Conservation (phyloP, 1,140 invertebrate species). For the Ceratina australensis region DNA sequence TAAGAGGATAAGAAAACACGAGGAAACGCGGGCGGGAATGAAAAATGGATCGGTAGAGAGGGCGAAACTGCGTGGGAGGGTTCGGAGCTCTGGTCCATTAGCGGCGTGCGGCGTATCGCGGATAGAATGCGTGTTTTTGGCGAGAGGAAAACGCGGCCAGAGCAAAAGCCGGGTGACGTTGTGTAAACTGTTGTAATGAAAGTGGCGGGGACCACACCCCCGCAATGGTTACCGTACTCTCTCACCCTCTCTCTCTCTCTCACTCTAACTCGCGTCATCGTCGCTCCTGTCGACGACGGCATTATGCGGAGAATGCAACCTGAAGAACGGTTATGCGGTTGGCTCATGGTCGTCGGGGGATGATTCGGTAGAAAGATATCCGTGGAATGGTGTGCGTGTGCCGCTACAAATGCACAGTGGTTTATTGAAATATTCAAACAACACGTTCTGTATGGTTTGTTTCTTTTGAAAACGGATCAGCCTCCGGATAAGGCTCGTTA, state of each 20-base stretch:
- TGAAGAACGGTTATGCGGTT: slow-evolving; percentile 55
- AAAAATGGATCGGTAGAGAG: slow-evolving; percentile 37
- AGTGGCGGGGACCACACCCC: not conserved
- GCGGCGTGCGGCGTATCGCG: slow-evolving; percentile 12
- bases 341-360: slow-evolving; percentile 12
- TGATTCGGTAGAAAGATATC: slow-evolving; percentile 39
- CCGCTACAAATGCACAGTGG: not conserved
- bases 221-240: slow-evolving; percentile 6
- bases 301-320: slow-evolving; percentile 61
- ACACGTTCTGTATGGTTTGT: too few species aligned
- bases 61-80: slow-evolving; percentile 4
- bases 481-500: too few species aligned
- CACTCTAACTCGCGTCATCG: too few species aligned
- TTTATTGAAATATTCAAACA: too few species aligned
- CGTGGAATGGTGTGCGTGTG: not conserved
- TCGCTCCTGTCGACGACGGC: slow-evolving; percentile 42
- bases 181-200: slow-evolving; percentile 29
- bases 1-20: slow-evolving; percentile 39
- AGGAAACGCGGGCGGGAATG: slow-evolving; percentile 6
- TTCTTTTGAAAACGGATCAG: too few species aligned
- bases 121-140: slow-evolving; percentile 50
- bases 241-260: too few species aligned
- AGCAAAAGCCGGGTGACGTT: slow-evolving; percentile 2
- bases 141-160: too few species aligned
- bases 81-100: slow-evolving; percentile 33